A percentile compares a stretch with the other conserved stretches of the same genome.
Evolutionary conservation across 2,888 invertebrate genomes (phyloP).

Genomic region (Callinectes sapidus): DNA sequence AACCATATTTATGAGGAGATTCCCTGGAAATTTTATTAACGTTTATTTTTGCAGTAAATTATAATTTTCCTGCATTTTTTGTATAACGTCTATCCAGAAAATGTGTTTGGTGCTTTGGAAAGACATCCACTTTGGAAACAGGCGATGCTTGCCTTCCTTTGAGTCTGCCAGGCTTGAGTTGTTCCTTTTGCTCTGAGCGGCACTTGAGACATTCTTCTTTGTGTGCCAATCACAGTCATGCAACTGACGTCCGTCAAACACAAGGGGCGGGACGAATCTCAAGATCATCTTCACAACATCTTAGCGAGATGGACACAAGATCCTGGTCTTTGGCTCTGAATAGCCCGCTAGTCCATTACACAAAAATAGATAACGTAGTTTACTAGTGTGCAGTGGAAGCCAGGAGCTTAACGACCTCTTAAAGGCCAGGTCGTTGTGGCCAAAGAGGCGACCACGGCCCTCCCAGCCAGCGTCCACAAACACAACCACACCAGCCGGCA

Average conservation of each 20-base stretch:
- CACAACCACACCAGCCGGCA: not conserved
- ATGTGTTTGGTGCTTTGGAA: not conserved
- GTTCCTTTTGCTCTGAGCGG: too few relatives aligned
- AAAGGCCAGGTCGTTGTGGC: not conserved
- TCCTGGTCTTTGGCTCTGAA: not conserved
- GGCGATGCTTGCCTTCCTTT: not conserved
- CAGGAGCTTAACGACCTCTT: conserved; percentile 28
- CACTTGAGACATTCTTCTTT: not conserved
- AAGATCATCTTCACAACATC: not conserved
- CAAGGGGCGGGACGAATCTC: not conserved
- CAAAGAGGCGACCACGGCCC: not conserved
- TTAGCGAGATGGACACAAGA: not conserved
- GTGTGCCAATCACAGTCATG: not conserved
- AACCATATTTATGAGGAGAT: not conserved
- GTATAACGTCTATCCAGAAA: not conserved
- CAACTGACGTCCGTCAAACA: not conserved
- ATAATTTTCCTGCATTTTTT: not conserved
- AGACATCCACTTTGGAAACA: not conserved
- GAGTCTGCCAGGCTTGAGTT: not conserved
- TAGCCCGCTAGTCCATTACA: not conserved
- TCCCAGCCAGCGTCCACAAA: conserved; percentile 1
- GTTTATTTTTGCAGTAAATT: not conserved
- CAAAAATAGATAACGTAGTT: not conserved
- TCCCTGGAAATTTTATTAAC: not conserved
- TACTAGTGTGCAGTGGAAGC: not conserved